These are phyloP conservation scores for Cuniculus paca DNA, from an alignment of 2,797 vertebrate genomes.

Conservation along the genomic window DNA sequence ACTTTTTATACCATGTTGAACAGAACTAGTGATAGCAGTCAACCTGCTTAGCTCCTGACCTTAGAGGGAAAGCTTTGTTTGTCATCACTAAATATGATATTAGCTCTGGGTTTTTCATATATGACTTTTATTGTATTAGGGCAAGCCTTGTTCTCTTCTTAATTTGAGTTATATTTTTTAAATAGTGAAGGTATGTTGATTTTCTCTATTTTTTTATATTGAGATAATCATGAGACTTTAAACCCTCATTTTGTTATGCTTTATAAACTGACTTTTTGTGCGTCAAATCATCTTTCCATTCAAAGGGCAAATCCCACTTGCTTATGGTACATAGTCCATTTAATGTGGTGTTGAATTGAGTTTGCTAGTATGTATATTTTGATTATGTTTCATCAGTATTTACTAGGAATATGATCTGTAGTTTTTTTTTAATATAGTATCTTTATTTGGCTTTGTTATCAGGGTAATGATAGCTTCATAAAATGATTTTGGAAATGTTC, in stretches of 20 bases:
- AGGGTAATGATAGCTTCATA: background rate
- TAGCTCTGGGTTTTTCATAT: background rate
- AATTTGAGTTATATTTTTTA: background rate
- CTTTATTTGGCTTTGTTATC: background rate
- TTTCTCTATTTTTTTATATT: background rate
- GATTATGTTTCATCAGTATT: background rate
- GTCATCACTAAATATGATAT: background rate
- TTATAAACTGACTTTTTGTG: background rate
- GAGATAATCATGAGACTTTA: background rate
- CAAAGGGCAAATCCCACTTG: background rate
- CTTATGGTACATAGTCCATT: background rate
- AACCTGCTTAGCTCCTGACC: background rate
- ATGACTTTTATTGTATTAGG: background rate
- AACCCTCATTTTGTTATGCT: background rate
- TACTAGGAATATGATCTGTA: background rate
- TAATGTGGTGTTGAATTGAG: background rate
- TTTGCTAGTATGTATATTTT: slow-evolving; percentile 9
- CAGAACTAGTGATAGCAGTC: background rate
- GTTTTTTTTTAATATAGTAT: background rate
- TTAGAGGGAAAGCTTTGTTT: background rate
- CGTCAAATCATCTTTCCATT: background rate
- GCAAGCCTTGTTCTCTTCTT: background rate
- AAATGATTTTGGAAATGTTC: slow-evolving; percentile 27
- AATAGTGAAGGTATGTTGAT: background rate
- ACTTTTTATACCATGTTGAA: background rate